These are phyloP conservation scores for Naso thynnoides DNA, from an alignment of 2,797 vertebrate genomes.

Conservation along the genomic window DNA sequence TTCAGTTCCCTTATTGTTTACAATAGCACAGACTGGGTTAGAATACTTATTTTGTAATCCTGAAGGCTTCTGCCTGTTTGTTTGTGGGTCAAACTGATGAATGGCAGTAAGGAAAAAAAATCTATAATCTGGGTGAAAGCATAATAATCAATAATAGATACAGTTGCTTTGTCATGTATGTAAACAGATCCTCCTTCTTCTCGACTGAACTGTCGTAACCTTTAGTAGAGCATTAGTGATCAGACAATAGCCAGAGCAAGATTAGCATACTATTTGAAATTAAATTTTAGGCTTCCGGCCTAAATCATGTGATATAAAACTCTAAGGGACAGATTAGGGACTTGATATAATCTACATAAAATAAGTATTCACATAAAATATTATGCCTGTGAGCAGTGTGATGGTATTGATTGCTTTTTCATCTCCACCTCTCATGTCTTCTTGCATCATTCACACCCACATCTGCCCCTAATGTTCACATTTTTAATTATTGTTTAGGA, in stretches of 20 bases:
- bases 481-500: slow-evolving; percentile 10
- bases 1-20: neutral
- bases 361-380: slow-evolving; percentile 11
- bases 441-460: slow-evolving; percentile 36
- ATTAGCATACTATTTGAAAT: too few relatives aligned
- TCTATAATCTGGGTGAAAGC: slow-evolving; percentile 30
- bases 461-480: slow-evolving; percentile 16
- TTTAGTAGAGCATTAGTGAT: neutral
- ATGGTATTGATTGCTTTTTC: neutral
- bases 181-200: neutral
- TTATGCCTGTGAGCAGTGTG: neutral
- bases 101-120: slow-evolving; percentile 18
- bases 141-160: slow-evolving; percentile 24
- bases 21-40: neutral
- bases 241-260: neutral
- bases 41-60: neutral
- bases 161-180: slow-evolving; percentile 10
- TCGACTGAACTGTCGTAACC: neutral
- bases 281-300: neutral
- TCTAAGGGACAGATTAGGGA: neutral
- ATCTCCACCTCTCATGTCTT: slow-evolving; percentile 5
- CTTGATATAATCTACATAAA: neutral
- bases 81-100: slow-evolving; percentile 16
- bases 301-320: too few relatives aligned
- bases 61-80: neutral